Evolutionary conservation across 2,113 vertebrate species (phyloP).

Genomic region (Ptilonorhynchus violaceus): DNA sequence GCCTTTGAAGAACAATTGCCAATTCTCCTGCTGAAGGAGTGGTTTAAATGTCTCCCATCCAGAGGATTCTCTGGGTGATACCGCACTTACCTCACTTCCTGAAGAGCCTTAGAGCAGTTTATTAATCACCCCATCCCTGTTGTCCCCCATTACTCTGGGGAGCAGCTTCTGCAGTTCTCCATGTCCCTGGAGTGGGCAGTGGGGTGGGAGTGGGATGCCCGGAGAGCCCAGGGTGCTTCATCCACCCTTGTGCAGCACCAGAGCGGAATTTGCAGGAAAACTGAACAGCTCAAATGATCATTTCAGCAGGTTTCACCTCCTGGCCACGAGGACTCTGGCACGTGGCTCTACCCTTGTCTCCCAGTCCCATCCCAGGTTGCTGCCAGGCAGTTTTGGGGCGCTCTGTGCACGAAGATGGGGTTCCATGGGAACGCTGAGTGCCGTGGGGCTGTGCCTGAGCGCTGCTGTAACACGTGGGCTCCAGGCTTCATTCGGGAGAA

Average conservation of each 20-base stretch:
- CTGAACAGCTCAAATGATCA: neutral
- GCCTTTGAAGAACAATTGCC: neutral
- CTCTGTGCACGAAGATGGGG: neutral
- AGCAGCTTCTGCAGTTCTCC: neutral
- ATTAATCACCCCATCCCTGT: neutral
- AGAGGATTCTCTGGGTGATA: constrained; percentile 11
- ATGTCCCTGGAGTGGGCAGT: constrained; percentile 4
- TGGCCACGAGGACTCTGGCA: neutral
- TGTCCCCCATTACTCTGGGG: neutral
- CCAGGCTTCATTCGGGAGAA: neutral
- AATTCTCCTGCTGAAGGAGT: neutral
- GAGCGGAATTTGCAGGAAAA: neutral
- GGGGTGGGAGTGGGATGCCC: neutral
- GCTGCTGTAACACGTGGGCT: neutral
- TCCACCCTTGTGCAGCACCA: neutral
- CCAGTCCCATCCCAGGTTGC: neutral
- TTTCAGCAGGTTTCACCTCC: neutral
- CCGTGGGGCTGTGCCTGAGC: neutral
- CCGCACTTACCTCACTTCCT: constrained; percentile 25
- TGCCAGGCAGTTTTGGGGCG: neutral
- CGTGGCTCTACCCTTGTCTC: neutral
- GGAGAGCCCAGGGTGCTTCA: neutral
- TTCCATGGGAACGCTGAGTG: neutral
- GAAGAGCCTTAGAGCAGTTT: neutral
- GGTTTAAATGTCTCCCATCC: constrained; percentile 4